Evolutionary conservation across 2,888 invertebrate genomes (phyloP).

Genomic region (Dromius quadrimaculatus): DNA sequence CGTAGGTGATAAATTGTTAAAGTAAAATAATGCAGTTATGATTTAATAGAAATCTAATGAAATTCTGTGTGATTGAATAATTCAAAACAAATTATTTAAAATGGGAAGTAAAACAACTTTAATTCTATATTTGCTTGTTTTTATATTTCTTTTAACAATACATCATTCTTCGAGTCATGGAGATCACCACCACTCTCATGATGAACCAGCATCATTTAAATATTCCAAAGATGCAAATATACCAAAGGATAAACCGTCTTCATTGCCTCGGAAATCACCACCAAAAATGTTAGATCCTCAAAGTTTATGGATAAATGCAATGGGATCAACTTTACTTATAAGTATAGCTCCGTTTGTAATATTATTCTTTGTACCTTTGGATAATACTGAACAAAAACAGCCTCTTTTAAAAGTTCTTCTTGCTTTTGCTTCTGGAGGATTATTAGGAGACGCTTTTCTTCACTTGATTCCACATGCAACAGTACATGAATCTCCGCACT

Average conservation of each 20-base stretch:
- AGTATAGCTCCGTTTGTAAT: constrained; percentile 96
- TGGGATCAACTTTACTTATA: constrained; percentile 92
- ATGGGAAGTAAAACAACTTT: constrained; percentile 22
- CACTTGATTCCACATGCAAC: constrained; percentile 98
- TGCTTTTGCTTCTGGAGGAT: constrained; percentile 94
- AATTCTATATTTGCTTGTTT: constrained; percentile 10
- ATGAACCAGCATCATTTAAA: constrained; percentile 82
- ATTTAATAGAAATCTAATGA: constrained; percentile 16
- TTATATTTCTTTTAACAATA: constrained; percentile 24
- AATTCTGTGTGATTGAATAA: constrained; percentile 13
- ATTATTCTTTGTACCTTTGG: constrained; percentile 92
- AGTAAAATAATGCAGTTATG: constrained; percentile 16
- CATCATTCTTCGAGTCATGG: constrained; percentile 12
- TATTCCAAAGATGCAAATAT: constrained; percentile 82
- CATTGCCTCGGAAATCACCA: not conserved
- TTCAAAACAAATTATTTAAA: constrained; percentile 18
- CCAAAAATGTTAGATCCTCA: constrained; percentile 63
- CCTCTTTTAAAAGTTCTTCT: constrained; percentile 90
- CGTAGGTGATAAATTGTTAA: constrained; percentile 36
- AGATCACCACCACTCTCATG: constrained; percentile 69
- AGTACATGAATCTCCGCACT: constrained; percentile 68
- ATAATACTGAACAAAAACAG: constrained; percentile 85
- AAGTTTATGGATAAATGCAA: constrained; percentile 81
- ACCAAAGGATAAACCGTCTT: constrained; percentile 51
- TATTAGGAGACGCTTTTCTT: constrained; percentile 98